Evolutionary conservation across 2,888 invertebrate species (phyloP), one percentile per base, ranked within the genome.

Genomic region (Platypus cylindrus): DNA sequence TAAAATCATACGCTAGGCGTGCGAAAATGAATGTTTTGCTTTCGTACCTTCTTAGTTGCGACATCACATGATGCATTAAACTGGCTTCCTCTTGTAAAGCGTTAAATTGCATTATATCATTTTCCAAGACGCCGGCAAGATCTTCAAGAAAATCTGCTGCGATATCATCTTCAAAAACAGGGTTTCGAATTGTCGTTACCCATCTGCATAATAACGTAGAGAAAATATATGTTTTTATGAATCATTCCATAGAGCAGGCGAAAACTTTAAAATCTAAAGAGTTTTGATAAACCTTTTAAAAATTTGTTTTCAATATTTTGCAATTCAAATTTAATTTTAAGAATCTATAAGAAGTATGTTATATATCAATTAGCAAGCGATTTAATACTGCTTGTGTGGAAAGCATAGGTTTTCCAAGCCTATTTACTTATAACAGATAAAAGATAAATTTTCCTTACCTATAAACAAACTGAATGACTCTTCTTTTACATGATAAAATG

Each of bases 381-480:
- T n/a, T n/a, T n/a, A n/a, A n/a, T n/a, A n/a, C n/a, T n/a, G n/a
- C n/a, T n/a, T n/a, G n/a, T n/a, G n/a, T n/a, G n/a, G n/a, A n/a
- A n/a, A n/a, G n/a, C n/a, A n/a, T n/a, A n/a, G n/a, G n/a, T n/a
- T n/a, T n/a, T n/a, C n/a, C n/a, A n/a, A n/a, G n/a, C n/a, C n/a
- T n/a, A n/a, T n/a, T n/a, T n/a, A n/a, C 13, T 17, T 31, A 12
- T 20, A 4, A 32, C 4, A 8, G 18, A 32, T 32, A 32, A 5
- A 20, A 30, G 11, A 22, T 16, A 11, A n/a, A n/a, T n/a, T n/a
- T n/a, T n/a, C 26, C 37, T 44, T 32, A 44, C 44, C 75, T 70
- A 49, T 78, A 75, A 32, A 83, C 73, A 61, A 86, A 86, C 47
- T 78, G 75, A 28, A 85, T 72, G 9, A 85, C 83, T 41, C 81